These are phyloP conservation scores for Bombylius major DNA, from an alignment of 2,888 invertebrate genomes.

Conservation along the genomic window DNA sequence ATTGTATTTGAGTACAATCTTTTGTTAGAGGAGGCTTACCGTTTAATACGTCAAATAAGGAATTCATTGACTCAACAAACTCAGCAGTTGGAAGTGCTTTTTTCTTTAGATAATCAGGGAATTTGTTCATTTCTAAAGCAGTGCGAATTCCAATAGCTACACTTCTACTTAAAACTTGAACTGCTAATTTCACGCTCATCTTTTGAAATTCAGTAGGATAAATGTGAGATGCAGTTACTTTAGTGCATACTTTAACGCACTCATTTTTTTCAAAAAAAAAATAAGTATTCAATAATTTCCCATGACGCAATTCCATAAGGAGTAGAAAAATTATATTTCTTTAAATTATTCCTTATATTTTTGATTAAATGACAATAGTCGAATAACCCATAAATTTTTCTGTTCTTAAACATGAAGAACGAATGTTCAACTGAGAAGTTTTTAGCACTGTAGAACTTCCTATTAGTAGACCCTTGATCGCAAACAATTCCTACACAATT, in stretches of 20 bases:
- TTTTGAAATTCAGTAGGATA: conserved; percentile 1
- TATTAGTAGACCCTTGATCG: conserved; percentile 5
- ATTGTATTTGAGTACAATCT: no score
- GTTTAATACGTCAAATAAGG: background rate
- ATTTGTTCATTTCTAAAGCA: conserved; percentile 1
- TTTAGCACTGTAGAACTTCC: background rate
- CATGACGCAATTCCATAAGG: background rate
- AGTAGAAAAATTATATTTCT: background rate
- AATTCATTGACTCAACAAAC: conserved; percentile 2
- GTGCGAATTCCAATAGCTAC: conserved; percentile 2
- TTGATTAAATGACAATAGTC: background rate
- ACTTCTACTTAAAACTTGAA: background rate
- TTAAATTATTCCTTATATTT: background rate
- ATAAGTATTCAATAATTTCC: background rate
- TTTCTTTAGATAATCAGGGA: background rate
- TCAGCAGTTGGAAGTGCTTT: conserved; percentile 1
- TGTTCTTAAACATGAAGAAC: no score
- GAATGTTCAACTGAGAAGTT: no score
- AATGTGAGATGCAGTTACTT: background rate
- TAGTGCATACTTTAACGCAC: background rate
- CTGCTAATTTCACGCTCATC: conserved; percentile 1
- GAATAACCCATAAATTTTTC: no score
- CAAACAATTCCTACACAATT: background rate
- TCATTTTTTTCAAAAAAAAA: background rate
- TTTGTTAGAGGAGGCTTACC: background rate